These are phyloP conservation scores for Pinctada fucata DNA, from an alignment of 2,888 invertebrate genomes.

Conservation along the genomic window DNA sequence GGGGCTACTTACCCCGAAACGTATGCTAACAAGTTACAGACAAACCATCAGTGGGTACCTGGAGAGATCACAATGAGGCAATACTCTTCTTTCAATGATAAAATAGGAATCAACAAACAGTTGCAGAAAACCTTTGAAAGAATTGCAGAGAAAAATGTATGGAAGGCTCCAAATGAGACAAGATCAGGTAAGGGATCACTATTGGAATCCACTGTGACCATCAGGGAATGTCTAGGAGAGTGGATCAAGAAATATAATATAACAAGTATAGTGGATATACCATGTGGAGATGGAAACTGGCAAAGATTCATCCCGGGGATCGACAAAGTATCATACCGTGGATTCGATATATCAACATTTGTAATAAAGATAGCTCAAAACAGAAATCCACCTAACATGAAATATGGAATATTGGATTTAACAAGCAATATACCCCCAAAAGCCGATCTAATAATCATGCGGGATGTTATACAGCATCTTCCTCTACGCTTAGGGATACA, in stretches of 20 bases:
- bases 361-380: conserved; percentile 2
- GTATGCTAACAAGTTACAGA: no score
- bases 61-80: no score
- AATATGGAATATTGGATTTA: background rate
- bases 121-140: background rate
- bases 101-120: no score
- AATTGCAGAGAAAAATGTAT: background rate
- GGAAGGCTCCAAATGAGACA: conserved; percentile 10
- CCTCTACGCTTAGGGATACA: background rate
- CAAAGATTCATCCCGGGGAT: conserved; percentile 11
- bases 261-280: conserved; percentile 1
- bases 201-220: background rate
- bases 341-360: conserved; percentile 3
- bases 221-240: background rate
- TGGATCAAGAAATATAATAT: conserved; percentile 13
- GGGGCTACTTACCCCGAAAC: no score
- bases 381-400: background rate
- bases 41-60: no score
- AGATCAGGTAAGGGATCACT: background rate
- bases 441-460: conserved; percentile 13
- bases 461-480: conserved; percentile 2
- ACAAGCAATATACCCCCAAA: background rate
- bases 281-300: conserved; percentile 18
- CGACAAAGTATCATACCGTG: background rate
- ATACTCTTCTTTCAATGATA: no score